These are phyloP conservation scores for Nasua narica DNA, from an alignment of 2,797 vertebrate genomes.

Conservation along the genomic window DNA sequence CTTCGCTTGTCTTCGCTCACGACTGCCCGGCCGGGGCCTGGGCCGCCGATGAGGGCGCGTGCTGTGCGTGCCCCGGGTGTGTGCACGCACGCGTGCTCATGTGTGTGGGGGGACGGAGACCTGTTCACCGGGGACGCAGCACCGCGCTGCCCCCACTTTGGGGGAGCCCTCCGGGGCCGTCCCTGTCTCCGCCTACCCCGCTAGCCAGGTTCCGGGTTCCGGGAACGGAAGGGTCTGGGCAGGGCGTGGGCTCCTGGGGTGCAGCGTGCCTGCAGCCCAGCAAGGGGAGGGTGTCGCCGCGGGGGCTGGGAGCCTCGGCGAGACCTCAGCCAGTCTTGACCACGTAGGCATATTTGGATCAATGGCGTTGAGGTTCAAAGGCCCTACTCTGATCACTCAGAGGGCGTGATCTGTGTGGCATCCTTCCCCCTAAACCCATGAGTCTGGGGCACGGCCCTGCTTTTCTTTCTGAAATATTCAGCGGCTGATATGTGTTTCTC, in stretches of 20 bases:
- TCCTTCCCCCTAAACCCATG: accelerated
- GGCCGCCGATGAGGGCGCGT: background rate
- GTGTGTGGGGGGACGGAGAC: background rate
- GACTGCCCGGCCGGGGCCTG: background rate
- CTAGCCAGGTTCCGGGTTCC: background rate
- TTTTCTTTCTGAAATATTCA: background rate
- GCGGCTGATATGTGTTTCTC: background rate
- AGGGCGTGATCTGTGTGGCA: accelerated
- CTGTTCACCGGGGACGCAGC: background rate
- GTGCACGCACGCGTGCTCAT: accelerated
- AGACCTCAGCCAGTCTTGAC: background rate
- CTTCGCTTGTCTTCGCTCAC: accelerated
- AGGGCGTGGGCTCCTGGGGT: accelerated
- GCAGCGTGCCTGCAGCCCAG: background rate
- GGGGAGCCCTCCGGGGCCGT: background rate
- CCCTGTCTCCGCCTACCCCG: background rate
- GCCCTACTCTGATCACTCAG: background rate
- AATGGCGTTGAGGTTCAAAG: background rate
- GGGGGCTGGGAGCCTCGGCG: background rate
- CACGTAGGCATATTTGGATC: background rate
- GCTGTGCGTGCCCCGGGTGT: too few species aligned
- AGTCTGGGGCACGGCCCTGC: background rate
- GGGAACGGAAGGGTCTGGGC: too few species aligned
- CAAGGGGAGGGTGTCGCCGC: too few species aligned
- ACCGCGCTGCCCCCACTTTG: accelerated